phyloP scores from a whole-genome alignment of 2,888 invertebrate species.

The Coecobrya sp. region DNA sequence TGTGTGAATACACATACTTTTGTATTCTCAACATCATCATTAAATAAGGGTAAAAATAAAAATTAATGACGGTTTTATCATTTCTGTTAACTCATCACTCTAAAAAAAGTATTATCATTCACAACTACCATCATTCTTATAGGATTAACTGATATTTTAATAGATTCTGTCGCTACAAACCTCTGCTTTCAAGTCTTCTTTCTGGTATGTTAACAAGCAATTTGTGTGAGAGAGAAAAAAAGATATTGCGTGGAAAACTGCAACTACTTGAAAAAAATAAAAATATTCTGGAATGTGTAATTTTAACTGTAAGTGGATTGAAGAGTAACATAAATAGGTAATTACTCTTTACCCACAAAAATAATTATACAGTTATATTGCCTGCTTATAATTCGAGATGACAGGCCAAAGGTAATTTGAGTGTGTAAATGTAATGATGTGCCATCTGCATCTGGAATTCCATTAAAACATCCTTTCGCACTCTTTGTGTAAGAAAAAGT shows the following conservation, averaged over 20 bases:
- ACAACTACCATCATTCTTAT: no score
- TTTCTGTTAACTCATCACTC: no score
- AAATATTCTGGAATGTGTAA: neutral
- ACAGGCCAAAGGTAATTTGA: constrained; percentile 21
- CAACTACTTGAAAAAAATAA: neutral
- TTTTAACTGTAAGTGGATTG: neutral
- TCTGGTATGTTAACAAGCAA: no score
- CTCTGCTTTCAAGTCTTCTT: no score
- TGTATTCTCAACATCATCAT: no score
- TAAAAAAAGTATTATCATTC: no score
- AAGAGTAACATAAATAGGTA: neutral
- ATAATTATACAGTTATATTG: constrained; percentile 20
- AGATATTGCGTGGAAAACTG: neutral
- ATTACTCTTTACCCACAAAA: neutral
- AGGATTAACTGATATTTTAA: no score
- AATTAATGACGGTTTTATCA: no score
- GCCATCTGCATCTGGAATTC: constrained; percentile 19
- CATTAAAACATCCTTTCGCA: neutral
- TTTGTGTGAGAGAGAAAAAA: no score
- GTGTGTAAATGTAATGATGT: neutral
- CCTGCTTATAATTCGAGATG: neutral
- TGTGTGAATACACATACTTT: no score
- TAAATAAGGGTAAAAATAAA: no score
- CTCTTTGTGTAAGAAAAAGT: constrained; percentile 3
- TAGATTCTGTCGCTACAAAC: no score